Percentiles rank a stretch among this genome's conserved stretches.
Conservation (phyloP, 2,113 vertebrate genomes). For the Seriola aureovittata region DNA sequence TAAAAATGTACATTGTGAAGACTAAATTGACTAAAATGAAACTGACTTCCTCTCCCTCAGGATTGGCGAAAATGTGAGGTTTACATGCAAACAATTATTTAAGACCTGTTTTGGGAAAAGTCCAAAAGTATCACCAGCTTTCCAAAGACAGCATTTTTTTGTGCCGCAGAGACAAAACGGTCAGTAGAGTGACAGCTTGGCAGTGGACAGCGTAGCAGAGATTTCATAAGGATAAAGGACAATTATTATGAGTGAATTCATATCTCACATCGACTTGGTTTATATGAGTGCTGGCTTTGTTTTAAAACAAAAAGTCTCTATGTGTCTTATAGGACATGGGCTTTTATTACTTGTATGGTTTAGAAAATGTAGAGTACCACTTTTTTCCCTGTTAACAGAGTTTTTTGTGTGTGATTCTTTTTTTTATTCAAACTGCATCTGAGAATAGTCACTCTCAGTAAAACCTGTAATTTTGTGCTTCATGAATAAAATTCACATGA, state of each 20-base stretch:
- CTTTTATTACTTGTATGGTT: slow-evolving; percentile 6
- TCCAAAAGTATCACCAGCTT: slow-evolving; percentile 65
- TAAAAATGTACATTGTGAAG: slow-evolving; percentile 32
- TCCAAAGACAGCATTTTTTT: slow-evolving; percentile 55
- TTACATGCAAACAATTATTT: slow-evolving; percentile 48
- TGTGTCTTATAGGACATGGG: neutral
- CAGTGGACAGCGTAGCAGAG: slow-evolving; percentile 39
- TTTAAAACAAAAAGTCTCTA: neutral
- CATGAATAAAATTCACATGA: neutral
- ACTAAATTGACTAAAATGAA: slow-evolving; percentile 42
- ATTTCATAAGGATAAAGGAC: slow-evolving; percentile 63
- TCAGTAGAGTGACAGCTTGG: slow-evolving; percentile 58
- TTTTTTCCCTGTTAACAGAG: neutral
- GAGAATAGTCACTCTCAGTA: no score
- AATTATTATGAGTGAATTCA: slow-evolving; percentile 56
- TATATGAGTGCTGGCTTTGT: slow-evolving; percentile 21
- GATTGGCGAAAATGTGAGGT: slow-evolving; percentile 23
- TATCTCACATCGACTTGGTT: slow-evolving; percentile 22
- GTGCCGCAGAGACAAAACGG: slow-evolving; percentile 43
- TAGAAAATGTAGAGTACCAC: neutral
- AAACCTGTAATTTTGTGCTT: neutral
- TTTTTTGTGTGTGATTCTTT: neutral
- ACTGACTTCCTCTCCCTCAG: slow-evolving; percentile 39
- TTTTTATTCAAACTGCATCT: neutral
- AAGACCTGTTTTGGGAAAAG: slow-evolving; percentile 29